Evolutionary conservation across 1,140 invertebrate species (phyloP), one percentile per base, ranked within the genome.

Genomic region (Hestina assimilis): DNA sequence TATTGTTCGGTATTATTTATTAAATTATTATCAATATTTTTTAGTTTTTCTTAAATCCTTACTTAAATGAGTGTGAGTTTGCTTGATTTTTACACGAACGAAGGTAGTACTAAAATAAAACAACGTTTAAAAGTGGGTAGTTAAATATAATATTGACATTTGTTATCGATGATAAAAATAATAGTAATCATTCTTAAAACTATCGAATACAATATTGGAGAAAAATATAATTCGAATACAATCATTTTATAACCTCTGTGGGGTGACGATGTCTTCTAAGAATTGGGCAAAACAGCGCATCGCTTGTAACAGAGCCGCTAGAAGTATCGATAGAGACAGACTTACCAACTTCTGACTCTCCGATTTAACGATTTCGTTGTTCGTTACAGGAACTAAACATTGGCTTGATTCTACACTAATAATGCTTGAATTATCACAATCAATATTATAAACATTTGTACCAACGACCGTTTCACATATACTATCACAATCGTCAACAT

Each of bases 281-380:
- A 88, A 88, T 67, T 86, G 83, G 48, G 85, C 83, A 63, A 88
- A 88, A 66, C 83, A 88, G 17, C 78, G 75, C 85, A 88, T 81
- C 66, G 85, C 85, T 62, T 88, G 83, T 19, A 88, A 29, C 38
- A 88, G 46, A 11, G 85, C 85, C 8, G 85, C 85, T 6, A 88
- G 69, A 9, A 88, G 66, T 57, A 88, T 88, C 7, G 85, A 88
- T 1, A 88, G 69, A 17, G 85, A 87, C 8, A 88, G 57, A 64
- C 80, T 85, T 11, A 88, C 82, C 71, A 88, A 58, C 51, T 88
- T 88, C 66, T 87, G 79, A 55, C 70, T 85, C 59, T 88, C 83
- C 1, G 75, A 75, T 59, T 70, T 72, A 46, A 75, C 78, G 14
- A 88, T 59, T 72, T 87, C 83, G 58, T 85, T 86, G 71, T 79